Base-by-base conservation (phyloP, 2,113 vertebrate species). In the Equus przewalskii region DNA sequence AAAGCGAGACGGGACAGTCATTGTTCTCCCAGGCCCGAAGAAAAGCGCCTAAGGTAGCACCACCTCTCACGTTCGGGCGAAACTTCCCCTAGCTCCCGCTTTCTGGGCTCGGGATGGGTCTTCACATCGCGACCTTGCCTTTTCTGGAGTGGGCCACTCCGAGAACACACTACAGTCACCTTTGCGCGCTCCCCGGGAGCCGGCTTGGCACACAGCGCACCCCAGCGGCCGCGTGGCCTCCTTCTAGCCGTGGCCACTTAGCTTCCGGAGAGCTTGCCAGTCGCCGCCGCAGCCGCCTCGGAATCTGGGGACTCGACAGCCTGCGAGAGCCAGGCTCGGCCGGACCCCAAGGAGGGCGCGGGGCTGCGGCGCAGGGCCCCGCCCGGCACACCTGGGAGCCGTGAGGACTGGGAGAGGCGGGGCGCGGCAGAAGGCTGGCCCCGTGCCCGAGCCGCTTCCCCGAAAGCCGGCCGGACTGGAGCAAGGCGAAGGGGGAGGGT, bases 221-320 rank as follows among this genome's bases (percentile, higher is more conserved):
- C 98, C 98, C 98, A 95, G 98, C 95, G 97, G 98, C 80, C 41
- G 65, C 85, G 41, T 6, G 78, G 78, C 81, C 62, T 58, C 72
- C 82, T 30, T 3, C 41, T 24, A 56, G 60, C 44, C 3, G 4
- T 12, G 62, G 89, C 78, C 87, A 70, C 93, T 22, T 5, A n/a
- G 97, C 85, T 94, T 97, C 95, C 69, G 87, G 94, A 90, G 81
- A 89, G 91, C 41, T 92, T 2, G 79, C 80, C 54, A 14, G 89
- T 26, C 6, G 13, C 56, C 28, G 21, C 91, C 7, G 12, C 62
- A 21, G 54, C 49, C 24, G 90, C 80, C 76, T 7, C 26, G 44
- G 46, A 28, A 36, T 41, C 51, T 3, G 6, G 78, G 36, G 14
- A 13, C 56, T 24, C 0, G 15, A 8, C 56, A 75, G 76, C 1